Conservation (phyloP, 2,113 vertebrate genomes). For the Motacilla alba region DNA sequence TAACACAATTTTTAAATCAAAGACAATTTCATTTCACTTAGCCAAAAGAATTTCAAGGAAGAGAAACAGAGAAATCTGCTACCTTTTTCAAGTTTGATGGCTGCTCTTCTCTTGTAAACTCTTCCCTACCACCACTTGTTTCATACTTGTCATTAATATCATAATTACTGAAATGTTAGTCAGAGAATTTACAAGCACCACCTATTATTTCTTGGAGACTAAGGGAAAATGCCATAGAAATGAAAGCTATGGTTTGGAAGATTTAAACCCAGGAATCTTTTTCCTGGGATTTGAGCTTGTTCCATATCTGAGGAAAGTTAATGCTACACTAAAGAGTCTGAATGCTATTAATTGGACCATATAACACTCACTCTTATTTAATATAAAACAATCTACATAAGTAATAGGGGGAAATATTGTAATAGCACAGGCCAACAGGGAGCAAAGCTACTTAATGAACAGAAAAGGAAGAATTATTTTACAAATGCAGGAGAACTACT, state of each 20-base stretch:
- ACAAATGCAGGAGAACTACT: background rate
- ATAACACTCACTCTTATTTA: background rate
- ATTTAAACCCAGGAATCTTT: constrained; percentile 5
- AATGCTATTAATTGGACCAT: constrained; percentile 21
- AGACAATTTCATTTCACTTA: background rate
- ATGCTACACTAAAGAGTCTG: background rate
- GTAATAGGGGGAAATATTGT: background rate
- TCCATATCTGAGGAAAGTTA: background rate
- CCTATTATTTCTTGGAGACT: constrained; percentile 21
- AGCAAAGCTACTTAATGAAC: background rate
- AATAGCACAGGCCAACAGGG: background rate
- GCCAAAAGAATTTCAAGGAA: constrained; percentile 28
- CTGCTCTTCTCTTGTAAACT: constrained; percentile 7
- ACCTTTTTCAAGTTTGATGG: background rate
- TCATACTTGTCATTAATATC: background rate
- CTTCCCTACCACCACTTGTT: background rate
- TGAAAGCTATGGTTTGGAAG: background rate
- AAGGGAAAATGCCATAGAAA: background rate
- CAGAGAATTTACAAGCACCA: constrained; percentile 17
- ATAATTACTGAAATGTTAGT: constrained; percentile 25
- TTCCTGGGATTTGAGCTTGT: background rate
- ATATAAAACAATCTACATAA: background rate
- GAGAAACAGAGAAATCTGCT: background rate
- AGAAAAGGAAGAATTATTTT: background rate
- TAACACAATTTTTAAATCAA: background rate